Evolutionary conservation across 2,797 vertebrate species (phyloP).

Genomic region (Neosilurus hyrtlii): DNA sequence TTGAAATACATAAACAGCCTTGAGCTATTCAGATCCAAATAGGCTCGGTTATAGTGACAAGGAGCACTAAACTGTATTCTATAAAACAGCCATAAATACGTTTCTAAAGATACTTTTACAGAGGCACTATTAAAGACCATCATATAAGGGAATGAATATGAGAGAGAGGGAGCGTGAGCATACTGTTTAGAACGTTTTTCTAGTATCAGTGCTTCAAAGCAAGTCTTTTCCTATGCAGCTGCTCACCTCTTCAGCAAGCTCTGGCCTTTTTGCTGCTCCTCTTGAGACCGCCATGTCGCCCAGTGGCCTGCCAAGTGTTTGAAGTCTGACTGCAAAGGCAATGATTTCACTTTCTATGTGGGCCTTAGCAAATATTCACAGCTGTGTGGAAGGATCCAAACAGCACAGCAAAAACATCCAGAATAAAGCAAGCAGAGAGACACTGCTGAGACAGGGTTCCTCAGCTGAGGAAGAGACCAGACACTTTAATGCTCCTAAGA

Average conservation of each 20-base stretch:
- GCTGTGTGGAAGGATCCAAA: slow-evolving; percentile 48
- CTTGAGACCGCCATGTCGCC: slow-evolving; percentile 47
- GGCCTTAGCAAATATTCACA: slow-evolving; percentile 54
- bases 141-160: slow-evolving; percentile 7
- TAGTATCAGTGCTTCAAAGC: slow-evolving; percentile 64
- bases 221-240: slow-evolving; percentile 31
- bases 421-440: slow-evolving; percentile 29
- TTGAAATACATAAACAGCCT: slow-evolving; percentile 50
- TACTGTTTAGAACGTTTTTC: slow-evolving; percentile 64
- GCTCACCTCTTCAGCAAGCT: slow-evolving; percentile 51
- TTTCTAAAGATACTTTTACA: slow-evolving; percentile 31
- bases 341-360: slow-evolving; percentile 54
- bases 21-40: slow-evolving; percentile 45
- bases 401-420: slow-evolving; percentile 46
- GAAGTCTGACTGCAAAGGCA: slow-evolving; percentile 57
- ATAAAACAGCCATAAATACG: slow-evolving; percentile 28
- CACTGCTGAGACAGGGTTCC: slow-evolving; percentile 20
- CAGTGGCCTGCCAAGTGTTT: slow-evolving; percentile 56
- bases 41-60: slow-evolving; percentile 36
- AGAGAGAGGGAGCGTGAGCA: slow-evolving; percentile 14
- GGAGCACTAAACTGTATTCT: slow-evolving; percentile 35
- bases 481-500: slow-evolving; percentile 18
- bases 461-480: slow-evolving; percentile 14
- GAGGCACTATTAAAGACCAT: slow-evolving; percentile 27
- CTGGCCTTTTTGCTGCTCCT: slow-evolving; percentile 50